phyloP scores from a whole-genome alignment of 2,888 invertebrate genomes.

The Cynaeus angustus region DNA sequence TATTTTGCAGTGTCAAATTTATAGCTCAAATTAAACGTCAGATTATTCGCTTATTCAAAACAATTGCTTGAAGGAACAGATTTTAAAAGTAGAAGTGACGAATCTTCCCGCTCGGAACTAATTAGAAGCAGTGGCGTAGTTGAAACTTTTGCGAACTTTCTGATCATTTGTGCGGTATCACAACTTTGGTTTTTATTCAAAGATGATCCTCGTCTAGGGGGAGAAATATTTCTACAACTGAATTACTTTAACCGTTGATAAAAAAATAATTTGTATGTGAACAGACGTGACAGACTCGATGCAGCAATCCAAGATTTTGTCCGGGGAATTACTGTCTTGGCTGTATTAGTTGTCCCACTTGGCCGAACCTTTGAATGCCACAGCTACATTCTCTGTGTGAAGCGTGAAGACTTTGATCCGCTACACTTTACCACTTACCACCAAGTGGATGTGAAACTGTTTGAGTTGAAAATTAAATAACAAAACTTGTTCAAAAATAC shows the following conservation, averaged over 20 bases:
- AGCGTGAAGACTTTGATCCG: neutral
- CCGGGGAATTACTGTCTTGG: too few species aligned
- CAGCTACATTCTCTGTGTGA: neutral
- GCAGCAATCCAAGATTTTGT: too few species aligned
- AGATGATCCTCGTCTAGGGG: too few species aligned
- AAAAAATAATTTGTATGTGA: neutral
- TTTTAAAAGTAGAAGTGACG: constrained; percentile 24
- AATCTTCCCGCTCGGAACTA: constrained; percentile 4
- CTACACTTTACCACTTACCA: neutral
- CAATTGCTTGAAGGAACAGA: constrained; percentile 24
- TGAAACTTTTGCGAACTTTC: neutral
- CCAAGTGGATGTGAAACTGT: neutral
- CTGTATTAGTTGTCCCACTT: neutral
- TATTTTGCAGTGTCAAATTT: constrained; percentile 40
- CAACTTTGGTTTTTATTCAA: too few species aligned
- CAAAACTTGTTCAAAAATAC: constrained; percentile 4
- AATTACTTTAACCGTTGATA: neutral
- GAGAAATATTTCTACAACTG: too few species aligned
- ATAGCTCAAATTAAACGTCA: constrained; percentile 34
- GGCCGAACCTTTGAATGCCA: constrained; percentile 1
- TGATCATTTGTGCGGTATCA: too few species aligned
- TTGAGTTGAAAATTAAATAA: constrained; percentile 1
- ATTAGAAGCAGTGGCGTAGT: constrained; percentile 17
- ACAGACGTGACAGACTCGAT: neutral
- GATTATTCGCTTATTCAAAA: constrained; percentile 24